Base-by-base conservation (phyloP, 2,113 vertebrate genomes). In the Albula glossodonta region DNA sequence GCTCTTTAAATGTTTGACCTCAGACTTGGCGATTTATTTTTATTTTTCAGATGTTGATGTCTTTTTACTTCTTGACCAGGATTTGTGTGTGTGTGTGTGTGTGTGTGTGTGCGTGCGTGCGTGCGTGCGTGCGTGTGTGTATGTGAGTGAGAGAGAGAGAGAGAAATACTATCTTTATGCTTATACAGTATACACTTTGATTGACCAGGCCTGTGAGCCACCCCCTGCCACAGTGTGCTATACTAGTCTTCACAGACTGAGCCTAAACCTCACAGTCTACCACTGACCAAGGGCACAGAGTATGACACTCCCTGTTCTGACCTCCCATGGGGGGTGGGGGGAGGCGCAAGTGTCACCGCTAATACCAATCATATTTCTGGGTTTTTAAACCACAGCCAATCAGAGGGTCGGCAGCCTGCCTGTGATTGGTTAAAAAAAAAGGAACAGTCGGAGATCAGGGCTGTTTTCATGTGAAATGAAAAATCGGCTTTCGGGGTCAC, bases 51-150 rank as follows among this genome's bases (percentile, higher is more conserved):
- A 41, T 41, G 31, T 41, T 41, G 31, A 41, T 41, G 31, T 41
- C 31, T 41, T 41, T 41, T 41, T 41, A 41, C 56, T 15, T 60
- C 56, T 60, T 60, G 11, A 86, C 17, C 4, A 78, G 11, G 2
- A 78, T 31, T 5, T 48, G 15, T 80, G 78, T 80, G 49, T 17
- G 25, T 80, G 79, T 80, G 79, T 80, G 79, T 80, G 79, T 80
- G 79, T 80, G 79, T 51, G 79, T 80, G 79, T 80, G 80, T 81
- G 80, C 51, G 80, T 81, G 80, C 10, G 15, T 53, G 80, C 52
- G 80, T 81, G 80, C 22, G 80, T 81, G 51, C 8, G 80, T 81
- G 80, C 22, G 53, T 41, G 11, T 31, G 12, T 83, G 56, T 41
- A 6, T 17, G 19, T 63, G 53, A 48, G 25, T 41, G 12, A 63